A percentile compares a stretch with the other conserved stretches of the same genome.
phyloP scores from a whole-genome alignment of 1,140 invertebrate species.

The Gonioctena quinquepunctata region DNA sequence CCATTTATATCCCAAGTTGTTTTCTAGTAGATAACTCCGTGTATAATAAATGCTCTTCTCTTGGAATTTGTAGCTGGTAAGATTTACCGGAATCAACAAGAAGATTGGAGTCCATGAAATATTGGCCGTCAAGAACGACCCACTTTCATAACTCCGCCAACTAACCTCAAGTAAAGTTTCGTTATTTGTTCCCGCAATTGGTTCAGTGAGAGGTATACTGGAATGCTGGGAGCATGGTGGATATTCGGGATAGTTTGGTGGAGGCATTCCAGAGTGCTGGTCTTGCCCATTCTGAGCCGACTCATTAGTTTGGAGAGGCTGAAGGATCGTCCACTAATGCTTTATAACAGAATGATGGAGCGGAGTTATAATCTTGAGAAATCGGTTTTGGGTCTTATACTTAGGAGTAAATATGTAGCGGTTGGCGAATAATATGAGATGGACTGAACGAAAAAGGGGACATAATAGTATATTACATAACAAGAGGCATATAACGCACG shows the following conservation, averaged over 20 bases:
- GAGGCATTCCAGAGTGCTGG: no score
- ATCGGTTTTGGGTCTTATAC: no score
- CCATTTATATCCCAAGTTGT: not conserved
- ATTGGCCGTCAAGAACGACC: not conserved
- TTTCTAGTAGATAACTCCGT: not conserved
- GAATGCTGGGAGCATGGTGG: not conserved
- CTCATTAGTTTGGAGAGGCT: no score
- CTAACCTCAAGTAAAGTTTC: not conserved
- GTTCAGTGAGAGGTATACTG: not conserved
- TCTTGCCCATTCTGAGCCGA: no score
- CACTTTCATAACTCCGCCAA: not conserved
- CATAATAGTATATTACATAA: no score
- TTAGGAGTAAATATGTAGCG: no score
- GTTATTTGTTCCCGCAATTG: slow-evolving; percentile 1
- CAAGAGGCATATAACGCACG: no score
- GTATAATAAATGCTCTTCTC: not conserved
- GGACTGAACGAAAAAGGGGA: no score
- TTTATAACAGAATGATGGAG: no score
- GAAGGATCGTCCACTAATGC: no score
- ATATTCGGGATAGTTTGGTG: not conserved
- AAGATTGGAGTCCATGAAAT: slow-evolving; percentile 3
- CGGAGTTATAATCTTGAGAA: no score
- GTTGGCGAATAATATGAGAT: no score
- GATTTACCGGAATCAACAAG: slow-evolving; percentile 5
- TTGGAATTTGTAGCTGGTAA: not conserved